Base-by-base conservation (phyloP, 2,797 vertebrate genomes). In the Peromyscus attwateri region DNA sequence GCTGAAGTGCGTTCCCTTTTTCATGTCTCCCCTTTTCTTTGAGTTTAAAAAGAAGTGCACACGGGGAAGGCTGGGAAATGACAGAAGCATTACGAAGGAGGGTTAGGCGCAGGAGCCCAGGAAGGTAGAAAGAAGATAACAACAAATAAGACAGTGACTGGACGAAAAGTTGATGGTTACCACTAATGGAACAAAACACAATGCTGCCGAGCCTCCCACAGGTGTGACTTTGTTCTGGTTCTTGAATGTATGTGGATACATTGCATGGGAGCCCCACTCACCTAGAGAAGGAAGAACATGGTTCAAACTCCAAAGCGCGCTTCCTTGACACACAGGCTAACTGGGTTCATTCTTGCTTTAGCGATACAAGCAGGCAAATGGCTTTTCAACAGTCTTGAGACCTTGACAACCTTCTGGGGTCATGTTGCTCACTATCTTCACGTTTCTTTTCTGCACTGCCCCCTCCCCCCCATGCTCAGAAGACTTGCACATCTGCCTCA, bases 21-120 rank as follows among this genome's bases (percentile, higher is more conserved):
- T 46, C 7, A 3, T 76, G 75, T 87, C 89, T 91, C 85, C 29
- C 25, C 95, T 92, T 91, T 89, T 75, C 23, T 93, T 71, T 75
- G 62, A 62, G 66, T 84, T 27, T 27, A 37, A 90, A 92, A 82
- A 62, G 66, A 57, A 62, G 43, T 1, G 2, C 31, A 27, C 34
- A 12, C 37, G 23, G 46, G 52, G 52, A 81, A 83, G 46, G 40
- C 34, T 88, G 70, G 60, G 66, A 93, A 75, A 60, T 31, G 87
- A 55, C 68, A 57, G 87, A 57, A 71, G 55, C 49, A 82, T 87
- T 62, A 37, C 21, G 52, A 82, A 88, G n/a, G 64, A 55, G 31
- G 19, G 14, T 70, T 68, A 71, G 31, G 19, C 43, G 60, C 87
- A 83, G 55, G 55, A 66, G 6, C 16, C 14, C 19, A 25, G 75